These are phyloP conservation scores for Engystomops pustulosus DNA, from an alignment of 2,113 vertebrate genomes.

Conservation along the genomic window DNA sequence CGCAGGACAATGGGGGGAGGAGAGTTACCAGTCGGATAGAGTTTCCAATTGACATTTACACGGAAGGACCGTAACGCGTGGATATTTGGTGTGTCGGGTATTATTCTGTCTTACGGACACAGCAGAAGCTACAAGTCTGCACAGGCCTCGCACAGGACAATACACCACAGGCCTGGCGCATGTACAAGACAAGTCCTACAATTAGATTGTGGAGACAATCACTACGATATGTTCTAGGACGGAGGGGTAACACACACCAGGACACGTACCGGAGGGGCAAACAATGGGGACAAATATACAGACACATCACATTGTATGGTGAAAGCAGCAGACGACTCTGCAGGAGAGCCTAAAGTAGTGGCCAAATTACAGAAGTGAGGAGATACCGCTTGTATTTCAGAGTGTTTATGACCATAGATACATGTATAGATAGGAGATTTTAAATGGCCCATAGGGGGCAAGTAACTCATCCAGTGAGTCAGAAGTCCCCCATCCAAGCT, in stretches of 20 bases:
- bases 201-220: neutral
- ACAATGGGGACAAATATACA: neutral
- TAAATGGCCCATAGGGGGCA: too few relatives aligned
- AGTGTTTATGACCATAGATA: too few relatives aligned
- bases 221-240: neutral
- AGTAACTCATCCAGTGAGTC: too few relatives aligned
- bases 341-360: too few relatives aligned
- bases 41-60: conserved; percentile 47
- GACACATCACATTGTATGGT: neutral
- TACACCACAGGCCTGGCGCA: neutral
- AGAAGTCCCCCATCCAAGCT: too few relatives aligned
- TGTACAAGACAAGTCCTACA: conserved; percentile 4
- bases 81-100: conserved; percentile 13
- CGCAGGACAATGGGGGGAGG: neutral
- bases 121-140: neutral
- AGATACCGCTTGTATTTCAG: too few relatives aligned
- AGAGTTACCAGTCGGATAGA: neutral
- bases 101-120: too few relatives aligned
- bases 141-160: neutral
- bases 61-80: neutral
- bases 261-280: neutral
- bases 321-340: neutral
- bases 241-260: neutral
- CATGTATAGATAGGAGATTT: too few relatives aligned
- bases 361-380: too few relatives aligned